Evolutionary conservation across 2,113 vertebrate genomes (phyloP).

Genomic region (Megalops atlanticus): DNA sequence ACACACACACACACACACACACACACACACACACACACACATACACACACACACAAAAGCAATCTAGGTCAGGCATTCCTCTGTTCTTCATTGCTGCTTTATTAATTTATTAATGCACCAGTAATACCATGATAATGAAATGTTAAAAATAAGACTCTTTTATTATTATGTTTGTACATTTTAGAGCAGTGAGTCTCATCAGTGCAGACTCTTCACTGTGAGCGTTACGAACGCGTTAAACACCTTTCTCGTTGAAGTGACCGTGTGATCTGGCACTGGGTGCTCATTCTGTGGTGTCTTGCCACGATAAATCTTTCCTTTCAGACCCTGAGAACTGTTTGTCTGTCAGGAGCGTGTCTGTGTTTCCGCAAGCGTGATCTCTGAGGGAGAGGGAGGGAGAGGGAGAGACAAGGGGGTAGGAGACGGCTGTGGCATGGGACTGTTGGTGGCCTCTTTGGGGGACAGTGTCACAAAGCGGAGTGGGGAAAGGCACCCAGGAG

Average conservation of each 20-base stretch:
- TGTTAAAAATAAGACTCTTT: background rate
- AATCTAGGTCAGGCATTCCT: constrained; percentile 51
- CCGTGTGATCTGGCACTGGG: background rate
- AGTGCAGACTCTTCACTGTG: constrained; percentile 54
- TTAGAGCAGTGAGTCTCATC: constrained; percentile 53
- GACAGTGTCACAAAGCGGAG: constrained; percentile 38
- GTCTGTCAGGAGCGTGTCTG: no score
- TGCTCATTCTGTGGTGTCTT: no score
- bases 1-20: background rate
- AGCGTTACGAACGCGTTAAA: constrained; percentile 49
- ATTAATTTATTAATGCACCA: constrained; percentile 45
- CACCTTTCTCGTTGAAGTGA: constrained; percentile 12
- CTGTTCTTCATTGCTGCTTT: constrained; percentile 32
- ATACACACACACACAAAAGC: constrained; percentile 34
- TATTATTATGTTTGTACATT: constrained; percentile 31
- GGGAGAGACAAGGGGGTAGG: background rate
- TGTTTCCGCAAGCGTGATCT: no score
- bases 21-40: constrained; percentile 11
- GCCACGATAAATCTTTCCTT: no score
- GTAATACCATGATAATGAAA: constrained; percentile 39
- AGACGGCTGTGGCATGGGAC: constrained; percentile 29
- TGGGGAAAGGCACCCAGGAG: constrained; percentile 34
- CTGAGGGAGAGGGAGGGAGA: background rate
- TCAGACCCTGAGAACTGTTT: no score
- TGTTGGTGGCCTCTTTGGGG: constrained; percentile 16